Percentiles rank a stretch among this genome's conserved stretches.
These are phyloP conservation scores for Heliconius sara DNA, from an alignment of 2,888 invertebrate genomes.

Conservation along the genomic window DNA sequence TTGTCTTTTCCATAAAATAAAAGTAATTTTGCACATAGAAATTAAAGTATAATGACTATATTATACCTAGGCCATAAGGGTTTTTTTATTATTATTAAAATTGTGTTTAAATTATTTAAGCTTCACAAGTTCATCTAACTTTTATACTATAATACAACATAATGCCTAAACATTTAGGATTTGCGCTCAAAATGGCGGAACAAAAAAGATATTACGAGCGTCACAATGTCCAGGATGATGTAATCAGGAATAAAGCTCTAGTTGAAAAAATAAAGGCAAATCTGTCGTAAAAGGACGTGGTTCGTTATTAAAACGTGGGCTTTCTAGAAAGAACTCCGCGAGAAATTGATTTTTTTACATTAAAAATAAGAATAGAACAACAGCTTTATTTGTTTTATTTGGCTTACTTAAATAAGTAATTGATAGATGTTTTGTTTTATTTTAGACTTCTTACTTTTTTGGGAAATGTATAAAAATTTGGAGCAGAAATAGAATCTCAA, in stretches of 20 bases:
- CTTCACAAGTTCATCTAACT: slow-evolving; percentile 22
- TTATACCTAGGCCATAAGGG: too few species aligned
- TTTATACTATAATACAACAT: slow-evolving; percentile 33
- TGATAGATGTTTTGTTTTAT: too few species aligned
- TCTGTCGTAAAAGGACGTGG: slow-evolving; percentile 48
- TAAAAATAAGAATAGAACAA: slow-evolving; percentile 28
- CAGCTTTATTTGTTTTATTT: not conserved
- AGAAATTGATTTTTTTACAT: slow-evolving; percentile 40
- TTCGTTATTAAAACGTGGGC: slow-evolving; percentile 48
- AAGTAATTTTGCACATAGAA: too few species aligned
- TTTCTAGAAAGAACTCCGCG: slow-evolving; percentile 37
- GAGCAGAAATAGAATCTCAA: too few species aligned
- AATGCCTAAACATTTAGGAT: slow-evolving; percentile 42
- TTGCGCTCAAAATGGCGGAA: slow-evolving; percentile 41
- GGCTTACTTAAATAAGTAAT: not conserved
- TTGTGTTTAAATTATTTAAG: not conserved
- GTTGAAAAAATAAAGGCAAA: slow-evolving; percentile 47
- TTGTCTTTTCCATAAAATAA: too few species aligned
- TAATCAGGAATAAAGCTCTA: slow-evolving; percentile 50
- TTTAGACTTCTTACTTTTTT: too few species aligned
- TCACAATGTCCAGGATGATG: slow-evolving; percentile 50
- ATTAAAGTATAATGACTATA: too few species aligned
- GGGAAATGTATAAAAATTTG: too few species aligned
- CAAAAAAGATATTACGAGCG: slow-evolving; percentile 47
- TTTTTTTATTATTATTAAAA: not conserved